Evolutionary conservation across 2,797 vertebrate species (phyloP).

Genomic region (Carduelis carduelis): DNA sequence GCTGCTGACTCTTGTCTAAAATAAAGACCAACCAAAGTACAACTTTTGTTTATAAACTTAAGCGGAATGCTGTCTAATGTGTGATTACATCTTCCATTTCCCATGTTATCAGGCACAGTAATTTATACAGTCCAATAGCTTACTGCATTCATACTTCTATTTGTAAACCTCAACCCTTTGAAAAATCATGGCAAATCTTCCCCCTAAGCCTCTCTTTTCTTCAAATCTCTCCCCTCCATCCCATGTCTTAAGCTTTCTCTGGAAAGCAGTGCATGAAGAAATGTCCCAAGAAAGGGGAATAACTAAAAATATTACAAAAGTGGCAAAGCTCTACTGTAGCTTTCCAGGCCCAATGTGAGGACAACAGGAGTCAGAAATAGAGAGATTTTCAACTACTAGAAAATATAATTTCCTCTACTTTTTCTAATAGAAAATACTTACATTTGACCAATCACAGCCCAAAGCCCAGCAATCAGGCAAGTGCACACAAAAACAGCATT

Average conservation of each 20-base stretch:
- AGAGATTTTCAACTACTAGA: neutral
- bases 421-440: neutral
- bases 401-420: neutral
- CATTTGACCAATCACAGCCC: neutral
- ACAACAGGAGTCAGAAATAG: neutral
- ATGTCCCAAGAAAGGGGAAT: accelerated
- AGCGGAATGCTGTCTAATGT: neutral
- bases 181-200: neutral
- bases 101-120: neutral
- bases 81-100: neutral
- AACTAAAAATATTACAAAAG: neutral
- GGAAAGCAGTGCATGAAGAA: neutral
- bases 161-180: neutral
- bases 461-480: neutral
- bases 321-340: neutral
- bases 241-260: neutral
- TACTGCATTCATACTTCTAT: neutral
- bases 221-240: neutral
- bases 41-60: neutral
- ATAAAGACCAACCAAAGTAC: neutral
- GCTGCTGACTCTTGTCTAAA: neutral
- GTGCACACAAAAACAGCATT: neutral
- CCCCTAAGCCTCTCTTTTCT: neutral
- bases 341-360: neutral
- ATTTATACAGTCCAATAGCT: neutral